Evolutionary conservation across 2,113 vertebrate species (phyloP).

Genomic region (Macaca mulatta): DNA sequence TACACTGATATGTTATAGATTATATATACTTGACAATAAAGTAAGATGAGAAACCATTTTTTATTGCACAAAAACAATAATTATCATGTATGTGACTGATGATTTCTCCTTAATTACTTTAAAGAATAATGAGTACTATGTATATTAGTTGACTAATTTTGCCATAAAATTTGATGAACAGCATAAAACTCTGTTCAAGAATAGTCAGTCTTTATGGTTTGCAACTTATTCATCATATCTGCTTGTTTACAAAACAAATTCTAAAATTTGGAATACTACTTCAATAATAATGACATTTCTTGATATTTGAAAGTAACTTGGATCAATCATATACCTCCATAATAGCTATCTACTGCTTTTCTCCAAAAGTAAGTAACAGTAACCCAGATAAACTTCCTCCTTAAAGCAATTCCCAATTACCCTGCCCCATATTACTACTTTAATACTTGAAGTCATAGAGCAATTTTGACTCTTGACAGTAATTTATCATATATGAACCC

Average conservation of each 20-base stretch:
- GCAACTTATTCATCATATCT: not conserved
- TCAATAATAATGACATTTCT: not conserved
- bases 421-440: not conserved
- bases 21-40: not conserved
- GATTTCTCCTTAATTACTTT: not conserved
- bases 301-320: not conserved
- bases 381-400: not conserved
- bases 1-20: rapidly evolving
- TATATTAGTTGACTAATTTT: not conserved
- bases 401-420: not conserved
- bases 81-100: not conserved
- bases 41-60: not conserved
- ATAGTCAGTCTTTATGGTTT: not conserved
- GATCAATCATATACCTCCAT: not conserved
- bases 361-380: not conserved
- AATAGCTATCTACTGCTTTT: not conserved
- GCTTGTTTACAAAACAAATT: not conserved
- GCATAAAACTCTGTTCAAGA: not conserved
- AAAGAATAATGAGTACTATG: not conserved
- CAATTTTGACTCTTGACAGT: not conserved
- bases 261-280: not conserved
- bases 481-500: not conserved
- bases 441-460: not conserved
- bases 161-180: not conserved
- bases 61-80: not conserved